Evolutionary conservation across 1,140 invertebrate species (phyloP), one percentile per base, ranked within the genome.

Genomic region (Penaeus vannamei): DNA sequence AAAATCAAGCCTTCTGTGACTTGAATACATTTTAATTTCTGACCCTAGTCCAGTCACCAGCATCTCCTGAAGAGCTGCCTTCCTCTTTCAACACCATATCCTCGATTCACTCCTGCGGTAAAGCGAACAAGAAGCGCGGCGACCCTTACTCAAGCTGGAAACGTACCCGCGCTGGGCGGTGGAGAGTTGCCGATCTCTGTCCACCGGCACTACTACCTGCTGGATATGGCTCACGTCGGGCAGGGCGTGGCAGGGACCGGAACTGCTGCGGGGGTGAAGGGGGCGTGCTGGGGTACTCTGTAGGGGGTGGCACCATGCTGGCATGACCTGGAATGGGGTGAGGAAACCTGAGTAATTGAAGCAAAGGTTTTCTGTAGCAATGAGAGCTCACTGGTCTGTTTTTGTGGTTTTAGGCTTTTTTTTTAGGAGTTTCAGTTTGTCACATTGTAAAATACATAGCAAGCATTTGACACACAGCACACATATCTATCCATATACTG

Each of bases 91-190:
- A 8, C 53, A 14, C 53, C 53, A 53, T 1, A 53, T 53, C 53
- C 53, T 17, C 53, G 12, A 19, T 61, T 61, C 81, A 84, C 81
- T n/a, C 60, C 46, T 20, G 81, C 60, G 32, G 29, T 82, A 86
- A 81, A 90, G 88, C 89, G 61, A 90, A 91, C 91, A 90, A 91
- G 91, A 91, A 91, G 91, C 91, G 89, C 85, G 86, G 86, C 85
- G 91, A 89, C 87, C 87, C 91, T 91, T 90, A 91, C 91, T 91
- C 91, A 88, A 91, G 91, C 83, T 90, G 91, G 85, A 91, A 91
- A 91, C 91, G 91, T 91, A 91, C 91, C 91, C 91, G 89, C 91
- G 91, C 88, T 85, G 91, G 91, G 85, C 91, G 85, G 85, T 91
- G 91, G 42, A 91, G 87, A 80, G 91, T 91, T 59, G 91, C 91